Percentiles rank a stretch among this genome's conserved stretches.
These are phyloP conservation scores for Camponotus fellah DNA, from an alignment of 2,888 invertebrate genomes.

Conservation along the genomic window DNA sequence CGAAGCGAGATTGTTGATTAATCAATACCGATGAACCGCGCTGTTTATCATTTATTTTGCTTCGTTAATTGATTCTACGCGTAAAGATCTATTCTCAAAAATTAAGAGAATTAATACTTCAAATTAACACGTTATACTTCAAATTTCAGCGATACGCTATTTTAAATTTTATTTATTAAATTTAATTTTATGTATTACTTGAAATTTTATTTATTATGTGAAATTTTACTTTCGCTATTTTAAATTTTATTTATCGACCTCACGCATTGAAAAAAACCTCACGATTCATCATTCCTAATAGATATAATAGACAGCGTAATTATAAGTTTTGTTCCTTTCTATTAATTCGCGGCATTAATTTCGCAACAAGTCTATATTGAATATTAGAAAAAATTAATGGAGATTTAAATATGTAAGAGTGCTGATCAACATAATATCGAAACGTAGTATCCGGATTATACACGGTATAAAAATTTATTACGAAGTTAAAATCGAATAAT, in stretches of 20 bases:
- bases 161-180: conserved; percentile 23
- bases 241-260: conserved; percentile 19
- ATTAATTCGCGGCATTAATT: conserved; percentile 1
- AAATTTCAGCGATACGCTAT: conserved; percentile 6
- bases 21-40: neutral
- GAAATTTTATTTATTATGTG: conserved; percentile 5
- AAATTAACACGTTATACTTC: conserved; percentile 20
- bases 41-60: neutral
- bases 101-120: conserved; percentile 16
- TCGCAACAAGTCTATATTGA: conserved; percentile 7
- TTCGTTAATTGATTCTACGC: neutral
- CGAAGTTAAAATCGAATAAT: conserved; percentile 16
- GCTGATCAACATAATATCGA: conserved; percentile 3
- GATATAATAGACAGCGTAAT: conserved; percentile 8
- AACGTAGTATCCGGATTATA: conserved; percentile 7
- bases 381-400: neutral
- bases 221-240: neutral
- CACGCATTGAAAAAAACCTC: neutral
- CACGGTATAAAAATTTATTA: conserved; percentile 9
- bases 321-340: conserved; percentile 2
- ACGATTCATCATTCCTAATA: no score
- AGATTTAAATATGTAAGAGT: conserved; percentile 20
- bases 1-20: neutral
- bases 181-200: neutral
- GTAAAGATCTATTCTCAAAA: conserved; percentile 8